Conservation (phyloP, 2,888 invertebrate species). For the Melieria picta region DNA sequence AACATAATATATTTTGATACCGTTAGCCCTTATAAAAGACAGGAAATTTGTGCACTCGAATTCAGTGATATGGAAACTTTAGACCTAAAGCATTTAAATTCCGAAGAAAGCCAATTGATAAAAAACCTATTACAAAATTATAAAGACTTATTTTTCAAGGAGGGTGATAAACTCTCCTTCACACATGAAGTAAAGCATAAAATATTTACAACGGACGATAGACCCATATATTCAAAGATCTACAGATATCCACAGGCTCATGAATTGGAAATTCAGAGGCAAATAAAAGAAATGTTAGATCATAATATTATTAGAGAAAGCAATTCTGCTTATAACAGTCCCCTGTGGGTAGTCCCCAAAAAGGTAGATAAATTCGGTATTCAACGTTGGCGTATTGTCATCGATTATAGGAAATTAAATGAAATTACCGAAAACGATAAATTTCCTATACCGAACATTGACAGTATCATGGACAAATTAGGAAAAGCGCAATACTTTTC, state of each 20-base stretch:
- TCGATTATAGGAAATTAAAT: constrained; percentile 23
- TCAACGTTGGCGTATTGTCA: constrained; percentile 20
- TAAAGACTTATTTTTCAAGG: constrained; percentile 23
- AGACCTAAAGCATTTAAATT: constrained; percentile 23
- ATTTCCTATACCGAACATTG: constrained; percentile 25
- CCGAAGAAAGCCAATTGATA: constrained; percentile 22
- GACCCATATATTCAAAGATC: background rate
- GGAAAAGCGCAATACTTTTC: constrained; percentile 12
- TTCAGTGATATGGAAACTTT: constrained; percentile 30
- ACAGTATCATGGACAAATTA: constrained; percentile 25
- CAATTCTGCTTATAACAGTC: constrained; percentile 21
- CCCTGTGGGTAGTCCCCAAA: constrained; percentile 26
- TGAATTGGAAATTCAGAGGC: background rate
- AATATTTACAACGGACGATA: constrained; percentile 22
- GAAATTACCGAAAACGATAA: constrained; percentile 17
- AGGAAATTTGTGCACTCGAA: constrained; percentile 37
- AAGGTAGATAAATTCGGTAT: constrained; percentile 11
- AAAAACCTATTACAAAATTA: constrained; percentile 8
- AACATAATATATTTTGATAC: constrained; percentile 28
- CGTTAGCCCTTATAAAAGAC: constrained; percentile 22
- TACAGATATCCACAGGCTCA: constrained; percentile 6
- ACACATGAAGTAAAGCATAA: constrained; percentile 28
- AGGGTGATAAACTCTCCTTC: constrained; percentile 23
- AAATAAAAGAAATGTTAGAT: constrained; percentile 8
- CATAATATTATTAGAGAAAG: constrained; percentile 12